Evolutionary conservation across 2,113 vertebrate species (phyloP).

Genomic region (Hydrolagus affinis): DNA sequence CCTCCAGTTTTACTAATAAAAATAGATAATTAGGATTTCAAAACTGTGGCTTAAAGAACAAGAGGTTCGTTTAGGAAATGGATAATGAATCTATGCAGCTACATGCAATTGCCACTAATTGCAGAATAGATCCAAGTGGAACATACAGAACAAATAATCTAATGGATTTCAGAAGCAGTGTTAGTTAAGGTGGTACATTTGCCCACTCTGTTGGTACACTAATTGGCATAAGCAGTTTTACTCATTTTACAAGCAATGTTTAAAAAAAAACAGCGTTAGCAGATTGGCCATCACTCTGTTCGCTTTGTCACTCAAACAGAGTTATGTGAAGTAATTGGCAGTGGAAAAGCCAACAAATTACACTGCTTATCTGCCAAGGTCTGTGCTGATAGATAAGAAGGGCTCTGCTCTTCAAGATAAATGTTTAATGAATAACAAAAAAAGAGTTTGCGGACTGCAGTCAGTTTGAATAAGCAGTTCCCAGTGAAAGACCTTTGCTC

Average conservation of each 20-base stretch:
- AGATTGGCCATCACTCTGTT: not conserved
- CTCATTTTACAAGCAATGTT: not conserved
- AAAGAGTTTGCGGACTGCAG: not conserved
- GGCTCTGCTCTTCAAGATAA: not conserved
- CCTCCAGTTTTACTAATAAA: no score
- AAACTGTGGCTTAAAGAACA: no score
- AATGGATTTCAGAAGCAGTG: no score
- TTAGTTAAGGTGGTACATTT: no score
- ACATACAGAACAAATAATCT: no score
- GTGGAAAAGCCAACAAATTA: not conserved
- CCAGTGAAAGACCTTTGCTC: no score
- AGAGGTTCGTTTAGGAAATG: no score
- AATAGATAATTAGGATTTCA: no score
- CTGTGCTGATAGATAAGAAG: slow-evolving; percentile 17
- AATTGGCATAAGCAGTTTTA: not conserved
- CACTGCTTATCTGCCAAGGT: not conserved
- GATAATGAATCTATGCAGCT: no score
- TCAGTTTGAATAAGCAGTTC: not conserved
- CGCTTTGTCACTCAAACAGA: not conserved
- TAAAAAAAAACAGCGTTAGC: not conserved
- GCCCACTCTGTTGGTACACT: no score
- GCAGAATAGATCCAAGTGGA: no score
- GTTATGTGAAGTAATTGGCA: not conserved
- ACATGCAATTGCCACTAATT: no score
- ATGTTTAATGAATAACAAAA: not conserved